Evolutionary conservation across 1,140 invertebrate genomes (phyloP).

Genomic region (Drosophila asahinai): DNA sequence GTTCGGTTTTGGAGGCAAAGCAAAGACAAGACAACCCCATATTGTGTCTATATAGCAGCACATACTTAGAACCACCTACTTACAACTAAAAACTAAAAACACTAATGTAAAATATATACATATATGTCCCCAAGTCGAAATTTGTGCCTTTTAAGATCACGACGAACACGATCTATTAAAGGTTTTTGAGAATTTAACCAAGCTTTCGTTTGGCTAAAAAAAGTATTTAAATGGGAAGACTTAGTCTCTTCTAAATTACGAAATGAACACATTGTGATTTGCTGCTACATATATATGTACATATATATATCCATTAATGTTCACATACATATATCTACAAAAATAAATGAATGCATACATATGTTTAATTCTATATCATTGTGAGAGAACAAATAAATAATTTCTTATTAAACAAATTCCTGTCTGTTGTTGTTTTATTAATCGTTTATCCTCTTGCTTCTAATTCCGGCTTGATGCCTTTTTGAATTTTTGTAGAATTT

Average conservation of each 20-base stretch:
- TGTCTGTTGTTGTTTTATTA: slow-evolving; percentile 76
- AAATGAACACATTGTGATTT: slow-evolving; percentile 68
- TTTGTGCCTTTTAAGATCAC: slow-evolving; percentile 55
- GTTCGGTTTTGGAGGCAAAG: slow-evolving; percentile 39
- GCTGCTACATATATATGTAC: slow-evolving; percentile 45
- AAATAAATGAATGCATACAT: slow-evolving; percentile 71
- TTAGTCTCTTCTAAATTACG: slow-evolving; percentile 38
- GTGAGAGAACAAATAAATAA: slow-evolving; percentile 75
- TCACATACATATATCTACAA: slow-evolving; percentile 31
- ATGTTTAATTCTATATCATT: slow-evolving; percentile 70
- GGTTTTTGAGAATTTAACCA: slow-evolving; percentile 19
- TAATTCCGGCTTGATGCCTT: neutral
- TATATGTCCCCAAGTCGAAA: slow-evolving; percentile 25
- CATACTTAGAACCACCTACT: slow-evolving; percentile 50
- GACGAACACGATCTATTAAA: slow-evolving; percentile 9
- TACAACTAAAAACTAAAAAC: slow-evolving; percentile 25
- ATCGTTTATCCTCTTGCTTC: slow-evolving; percentile 38
- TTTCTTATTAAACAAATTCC: slow-evolving; percentile 58
- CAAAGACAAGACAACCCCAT: slow-evolving; percentile 7
- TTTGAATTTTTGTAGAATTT: slow-evolving; percentile 11
- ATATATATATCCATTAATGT: slow-evolving; percentile 30
- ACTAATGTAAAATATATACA: slow-evolving; percentile 24
- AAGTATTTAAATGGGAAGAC: slow-evolving; percentile 27
- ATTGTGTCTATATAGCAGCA: slow-evolving; percentile 39
- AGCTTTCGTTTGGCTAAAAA: neutral